Base-by-base conservation (phyloP, 2,797 vertebrate genomes). In the Notoglanidium macrostoma region DNA sequence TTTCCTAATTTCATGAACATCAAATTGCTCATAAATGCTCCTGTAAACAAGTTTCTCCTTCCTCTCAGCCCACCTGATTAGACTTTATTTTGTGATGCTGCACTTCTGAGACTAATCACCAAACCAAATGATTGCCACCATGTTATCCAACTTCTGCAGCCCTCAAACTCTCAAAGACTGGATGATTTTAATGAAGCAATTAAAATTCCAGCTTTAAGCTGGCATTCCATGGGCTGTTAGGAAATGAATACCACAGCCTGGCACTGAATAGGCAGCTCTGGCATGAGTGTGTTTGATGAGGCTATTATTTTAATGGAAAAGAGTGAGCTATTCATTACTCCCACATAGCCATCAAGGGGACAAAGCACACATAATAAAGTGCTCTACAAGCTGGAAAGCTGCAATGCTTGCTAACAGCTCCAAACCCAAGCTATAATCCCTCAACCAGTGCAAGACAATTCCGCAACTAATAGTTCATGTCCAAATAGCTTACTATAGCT, bases 301-400 rank as follows among this genome's bases (percentile, higher is more conserved):
- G 93, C 91, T 95, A 94, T 95, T 94, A 93, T 93, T 95, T 95
- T 94, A 94, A 95, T 94, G 91, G 91, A 90, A 94, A 94, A 90
- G 90, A 92, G 92, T 90, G 87, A 91, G 90, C 93, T 93, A 94
- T 95, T 95, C 92, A 94, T 94, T 91, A 91, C 84, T 82, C 90
- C 90, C 90, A 93, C 92, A 92, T 80, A 91, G 93, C 91, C 91
- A 89, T 94, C 92, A 92, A 87, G 83, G 89, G 93, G 92, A 92
- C 94, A 95, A 94, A 94, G 92, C 90, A 85, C 83, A 93, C 92
- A 94, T 94, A 95, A 95, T 94, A 91, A 93, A 92, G 90, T 91
- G 91, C 92, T 92, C 88, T 84, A 83, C 92, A 92, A 35, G 86
- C 86, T 95, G 94, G 92, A 92, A 3, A 80, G 21, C 40, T 0